Evolutionary conservation across 2,888 invertebrate genomes (phyloP).

Genomic region (Megaustenia siamemsis): DNA sequence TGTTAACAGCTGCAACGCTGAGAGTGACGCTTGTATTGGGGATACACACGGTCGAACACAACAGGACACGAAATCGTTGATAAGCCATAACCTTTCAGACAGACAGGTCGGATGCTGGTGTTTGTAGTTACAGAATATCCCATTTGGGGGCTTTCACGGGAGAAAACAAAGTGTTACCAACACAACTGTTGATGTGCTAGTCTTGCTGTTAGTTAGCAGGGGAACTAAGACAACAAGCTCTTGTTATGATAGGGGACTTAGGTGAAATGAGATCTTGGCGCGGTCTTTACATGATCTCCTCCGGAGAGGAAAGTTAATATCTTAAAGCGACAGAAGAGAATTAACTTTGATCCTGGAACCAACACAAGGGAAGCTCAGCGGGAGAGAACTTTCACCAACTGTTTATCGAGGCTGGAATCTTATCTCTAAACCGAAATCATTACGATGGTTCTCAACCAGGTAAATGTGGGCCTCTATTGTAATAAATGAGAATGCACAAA

Average conservation of each 20-base stretch:
- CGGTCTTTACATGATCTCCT: neutral
- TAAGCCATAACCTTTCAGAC: neutral
- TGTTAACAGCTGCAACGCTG: no score
- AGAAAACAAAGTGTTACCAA: neutral
- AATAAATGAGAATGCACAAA: no score
- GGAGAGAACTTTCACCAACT: neutral
- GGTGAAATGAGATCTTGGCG: slow-evolving; percentile 9
- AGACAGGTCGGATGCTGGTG: neutral
- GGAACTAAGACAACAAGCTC: slow-evolving; percentile 11
- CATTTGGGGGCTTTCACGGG: neutral
- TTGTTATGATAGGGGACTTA: slow-evolving; percentile 27
- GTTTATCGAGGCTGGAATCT: neutral
- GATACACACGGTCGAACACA: neutral
- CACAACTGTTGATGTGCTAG: neutral
- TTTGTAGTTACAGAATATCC: neutral
- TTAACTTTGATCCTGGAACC: slow-evolving; percentile 43
- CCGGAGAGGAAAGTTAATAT: slow-evolving; percentile 15
- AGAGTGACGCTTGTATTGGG: no score
- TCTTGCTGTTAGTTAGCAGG: neutral
- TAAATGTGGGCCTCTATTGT: neutral
- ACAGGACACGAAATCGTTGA: neutral
- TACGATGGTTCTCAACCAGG: neutral
- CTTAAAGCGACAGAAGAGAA: slow-evolving; percentile 11
- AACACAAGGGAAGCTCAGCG: slow-evolving; percentile 21
- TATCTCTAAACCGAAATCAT: neutral